These are phyloP conservation scores for Pogonocichla stellata DNA, from an alignment of 2,113 vertebrate species.

Conservation along the genomic window DNA sequence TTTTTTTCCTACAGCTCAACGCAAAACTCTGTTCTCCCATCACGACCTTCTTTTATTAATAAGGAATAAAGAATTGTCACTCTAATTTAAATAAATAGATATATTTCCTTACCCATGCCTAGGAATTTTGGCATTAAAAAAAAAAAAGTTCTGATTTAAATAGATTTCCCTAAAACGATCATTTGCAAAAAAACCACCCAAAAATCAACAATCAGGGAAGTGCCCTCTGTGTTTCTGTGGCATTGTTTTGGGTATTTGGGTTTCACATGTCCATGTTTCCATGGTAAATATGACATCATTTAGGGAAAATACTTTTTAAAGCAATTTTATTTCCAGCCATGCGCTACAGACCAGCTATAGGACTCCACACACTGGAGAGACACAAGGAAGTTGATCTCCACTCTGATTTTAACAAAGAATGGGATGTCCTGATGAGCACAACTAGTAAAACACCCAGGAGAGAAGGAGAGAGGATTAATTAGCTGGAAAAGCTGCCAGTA, in stretches of 20 bases:
- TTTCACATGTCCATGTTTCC: not conserved
- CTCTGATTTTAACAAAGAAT: not conserved
- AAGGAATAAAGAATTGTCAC: not conserved
- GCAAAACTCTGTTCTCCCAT: not conserved
- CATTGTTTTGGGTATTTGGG: fast-evolving
- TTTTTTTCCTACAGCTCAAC: not conserved
- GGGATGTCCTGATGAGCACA: not conserved
- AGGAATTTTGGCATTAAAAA: not conserved
- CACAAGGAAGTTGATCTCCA: fast-evolving
- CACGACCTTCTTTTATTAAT: not conserved
- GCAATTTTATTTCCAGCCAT: not conserved
- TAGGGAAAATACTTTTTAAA: not conserved
- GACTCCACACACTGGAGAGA: not conserved
- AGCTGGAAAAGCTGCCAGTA: not conserved
- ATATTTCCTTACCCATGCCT: fast-evolving
- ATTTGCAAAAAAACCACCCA: not conserved
- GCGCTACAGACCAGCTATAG: not conserved
- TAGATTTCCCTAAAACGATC: not conserved
- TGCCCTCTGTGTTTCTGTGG: not conserved
- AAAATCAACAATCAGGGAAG: not conserved
- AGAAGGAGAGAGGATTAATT: not conserved
- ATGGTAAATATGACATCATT: fast-evolving
- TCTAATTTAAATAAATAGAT: not conserved
- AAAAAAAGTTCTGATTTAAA: not conserved
- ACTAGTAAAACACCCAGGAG: not conserved